Base-by-base conservation (phyloP, 1,140 invertebrate genomes). In the Zaprionus ghesquierei region DNA sequence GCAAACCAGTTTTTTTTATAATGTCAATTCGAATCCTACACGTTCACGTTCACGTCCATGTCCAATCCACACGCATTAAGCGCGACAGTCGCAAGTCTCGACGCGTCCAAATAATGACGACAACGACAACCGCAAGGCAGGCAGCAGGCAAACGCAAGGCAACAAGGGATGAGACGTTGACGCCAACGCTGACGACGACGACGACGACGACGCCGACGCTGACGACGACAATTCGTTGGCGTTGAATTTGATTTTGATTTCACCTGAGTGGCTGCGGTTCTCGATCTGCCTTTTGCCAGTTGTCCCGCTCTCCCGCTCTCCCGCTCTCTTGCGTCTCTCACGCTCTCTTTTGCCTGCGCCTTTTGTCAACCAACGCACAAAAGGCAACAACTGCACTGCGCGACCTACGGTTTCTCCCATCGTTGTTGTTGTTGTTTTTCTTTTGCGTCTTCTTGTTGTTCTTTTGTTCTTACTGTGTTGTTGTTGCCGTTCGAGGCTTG, bases 231-330 rank as follows among this genome's bases (percentile, higher is more conserved):
- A 80, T 58, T 81, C 60, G 70, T 73, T 90, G 85, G 78, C 76
- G 85, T 89, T 87, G 85, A 85, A 89, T 89, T 87, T 89, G 80
- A 90, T 90, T 90, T 90, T 90, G 86, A 89, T 90, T 86, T 89
- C 86, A 90, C 86, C 81, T 85, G 81, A 89, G 85, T 89, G 85
- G 77, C 64, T 74, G 66, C 50, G 51, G 18, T 41, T 23, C 56
- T 22, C 58, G 38, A 59, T 68, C 60, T 44, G 41, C 41, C 76
- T 78, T 76, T 89, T 90, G 81, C 81, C 81, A 89, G 35, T 41
- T 41, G 10, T 33, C 12, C 31, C n/a, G n/a, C 35, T 49, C 18
- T 25, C 18, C 46, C 46, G n/a, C 35, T 60, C 41, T 74, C 23
- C 38, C 53, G 63, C 27, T 69, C 22, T 35, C 29, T 5, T 5